A percentile compares a stretch with the other conserved stretches of the same genome.
Evolutionary conservation across 2,888 invertebrate genomes (phyloP).

Genomic region (Rotaria macrura): DNA sequence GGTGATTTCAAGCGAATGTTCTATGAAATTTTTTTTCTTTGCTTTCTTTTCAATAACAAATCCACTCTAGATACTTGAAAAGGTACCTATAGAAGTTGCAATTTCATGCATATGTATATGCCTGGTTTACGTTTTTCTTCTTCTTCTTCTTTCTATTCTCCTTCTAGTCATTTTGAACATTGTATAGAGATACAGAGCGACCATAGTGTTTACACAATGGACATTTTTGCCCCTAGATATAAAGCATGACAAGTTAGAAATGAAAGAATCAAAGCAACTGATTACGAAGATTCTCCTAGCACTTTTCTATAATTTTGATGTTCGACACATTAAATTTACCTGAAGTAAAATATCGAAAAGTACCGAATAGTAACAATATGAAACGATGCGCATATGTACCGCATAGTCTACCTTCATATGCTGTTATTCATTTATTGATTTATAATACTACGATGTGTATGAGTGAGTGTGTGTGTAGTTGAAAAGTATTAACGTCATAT

Average conservation of each 20-base stretch:
- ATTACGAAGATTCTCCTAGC: background rate
- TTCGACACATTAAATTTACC: background rate
- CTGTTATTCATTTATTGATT: background rate
- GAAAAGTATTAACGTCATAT: background rate
- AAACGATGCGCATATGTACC: background rate
- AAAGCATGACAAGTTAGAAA: background rate
- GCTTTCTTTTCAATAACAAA: background rate
- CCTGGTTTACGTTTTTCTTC: background rate
- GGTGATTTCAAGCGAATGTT: background rate
- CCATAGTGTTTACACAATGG: background rate
- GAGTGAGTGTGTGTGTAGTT: background rate
- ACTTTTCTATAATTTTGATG: background rate
- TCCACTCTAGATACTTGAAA: background rate
- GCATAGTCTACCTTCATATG: background rate
- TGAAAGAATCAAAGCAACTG: background rate
- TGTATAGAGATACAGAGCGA: background rate
- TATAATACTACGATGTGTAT: background rate
- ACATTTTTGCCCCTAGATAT: background rate
- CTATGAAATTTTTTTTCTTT: background rate
- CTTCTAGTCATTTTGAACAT: background rate
- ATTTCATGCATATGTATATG: background rate
- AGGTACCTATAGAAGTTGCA: background rate
- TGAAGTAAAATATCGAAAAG: background rate
- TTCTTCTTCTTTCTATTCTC: background rate
- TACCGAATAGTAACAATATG: background rate